Base-by-base conservation (phyloP, 2,113 vertebrate genomes). In the Scomber colias region DNA sequence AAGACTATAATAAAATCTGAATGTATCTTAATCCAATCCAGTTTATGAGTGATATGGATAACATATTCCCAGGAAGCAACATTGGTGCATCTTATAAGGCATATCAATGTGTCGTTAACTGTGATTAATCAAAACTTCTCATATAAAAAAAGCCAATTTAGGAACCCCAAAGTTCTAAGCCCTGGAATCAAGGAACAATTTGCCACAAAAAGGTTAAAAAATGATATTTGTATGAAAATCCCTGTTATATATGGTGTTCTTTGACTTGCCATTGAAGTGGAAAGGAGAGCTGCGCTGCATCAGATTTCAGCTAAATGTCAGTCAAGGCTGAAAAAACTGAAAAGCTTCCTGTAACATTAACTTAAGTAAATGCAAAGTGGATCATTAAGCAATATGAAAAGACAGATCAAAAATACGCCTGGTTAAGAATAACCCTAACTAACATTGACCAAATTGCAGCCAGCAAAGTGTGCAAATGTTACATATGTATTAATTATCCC, bases 11-110 rank as follows among this genome's bases (percentile, higher is more conserved):
- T 61, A 35, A 3, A 12, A 71, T 60, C 54, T 45, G 3, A 63
- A 79, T 85, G 16, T 6, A 64, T 72, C 40, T 66, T 15, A 82
- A 77, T 49, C 13, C 12, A 15, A 74, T 50, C 59, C 2, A 35
- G 16, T 59, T 55, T 68, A 27, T 30, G 1, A 40, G 2, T 11
- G 7, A 24, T 55, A 8, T 44, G 5, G 17, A 21, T 19, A 10
- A 75, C 56, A 16, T 65, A 16, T 45, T 27, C n/a, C n/a, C 2
- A 40, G 5, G 15, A 13, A 12, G 45, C 1, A 24, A 68, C 46
- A 60, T 8, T 57, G 27, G 35, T n/a, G 8, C 1, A 27, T 27
- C 24, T 27, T 19, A 44, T 51, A 15, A 6, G 3, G 51, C 5
- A 17, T 14, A 62, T 56, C 7, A 27, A 15, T 31, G 7, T 60